Evolutionary conservation across 2,113 vertebrate species (phyloP), one percentile per base, ranked within the genome.

Genomic region (Echinops telfairi): DNA sequence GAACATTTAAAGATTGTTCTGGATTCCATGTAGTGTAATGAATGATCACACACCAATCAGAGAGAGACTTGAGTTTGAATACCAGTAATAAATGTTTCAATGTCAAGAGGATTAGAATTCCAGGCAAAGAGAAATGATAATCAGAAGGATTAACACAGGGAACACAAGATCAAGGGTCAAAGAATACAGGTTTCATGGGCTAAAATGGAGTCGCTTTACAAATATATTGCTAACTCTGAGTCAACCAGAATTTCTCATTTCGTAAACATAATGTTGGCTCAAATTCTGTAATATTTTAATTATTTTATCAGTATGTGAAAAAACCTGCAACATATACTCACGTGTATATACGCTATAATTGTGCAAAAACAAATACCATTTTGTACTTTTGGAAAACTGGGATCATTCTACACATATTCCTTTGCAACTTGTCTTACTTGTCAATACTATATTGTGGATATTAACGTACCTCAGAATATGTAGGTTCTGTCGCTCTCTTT

Each of bases 231-330:
- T 88, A 76, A 77, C 27, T 64, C 58, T 76, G 12, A 70, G 81
- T 94, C 38, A 77, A 85, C 29, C 29, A 78, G 29, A 86, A 89
- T 58, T 73, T 16, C 53, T 82, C 29, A 57, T 71, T 93, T 25
- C n/a, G 19, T 47, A 94, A 89, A n/a, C 23, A 91, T 68, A 40
- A 86, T 20, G 6, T 16, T 60, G 47, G 83, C 62, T 79, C 40
- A 80, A 83, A 85, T 17, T 68, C 60, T 88, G 88, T 25, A 79
- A 10, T 11, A 79, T 1, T 88, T 58, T 87, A 1, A 75, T 58
- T 87, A 12, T 60, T 86, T 83, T 60, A 66, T 53, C 80, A 57
- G 68, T 79, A 66, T 43, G 47, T 85, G 23, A 84, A 58, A 79
- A 10, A 53, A 53, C 47, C 40, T 53, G 47, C 2, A 53, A 90